phyloP scores from a whole-genome alignment of 1,140 invertebrate species.

The Papilio polytes region DNA sequence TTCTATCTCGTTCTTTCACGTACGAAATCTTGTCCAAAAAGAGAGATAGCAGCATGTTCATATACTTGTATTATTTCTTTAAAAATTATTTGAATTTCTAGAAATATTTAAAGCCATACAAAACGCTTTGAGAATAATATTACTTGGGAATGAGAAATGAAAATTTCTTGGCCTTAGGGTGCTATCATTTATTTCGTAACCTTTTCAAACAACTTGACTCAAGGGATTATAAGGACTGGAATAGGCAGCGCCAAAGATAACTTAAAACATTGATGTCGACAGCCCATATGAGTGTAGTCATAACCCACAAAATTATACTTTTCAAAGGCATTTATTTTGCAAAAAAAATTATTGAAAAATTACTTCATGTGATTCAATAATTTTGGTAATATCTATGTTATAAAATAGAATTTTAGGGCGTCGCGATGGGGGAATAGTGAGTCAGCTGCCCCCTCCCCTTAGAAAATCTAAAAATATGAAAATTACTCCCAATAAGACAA shows the following conservation, averaged over 20 bases:
- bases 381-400: too few species aligned
- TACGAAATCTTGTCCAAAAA: too few species aligned
- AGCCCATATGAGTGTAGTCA: background rate
- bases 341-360: too few species aligned
- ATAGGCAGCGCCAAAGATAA: background rate
- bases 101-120: slow-evolving; percentile 1
- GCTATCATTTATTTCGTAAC: slow-evolving; percentile 32
- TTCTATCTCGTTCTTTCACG: too few species aligned
- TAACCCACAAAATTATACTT: background rate
- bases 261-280: slow-evolving; percentile 6
- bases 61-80: too few species aligned
- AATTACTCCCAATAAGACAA: too few species aligned
- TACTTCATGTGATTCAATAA: too few species aligned
- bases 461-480: too few species aligned
- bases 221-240: slow-evolving; percentile 29
- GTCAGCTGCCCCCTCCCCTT: too few species aligned
- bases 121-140: slow-evolving; percentile 7
- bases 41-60: too few species aligned
- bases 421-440: too few species aligned
- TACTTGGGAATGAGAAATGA: background rate
- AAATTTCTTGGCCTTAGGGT: slow-evolving; percentile 21
- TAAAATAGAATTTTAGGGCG: too few species aligned
- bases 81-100: background rate
- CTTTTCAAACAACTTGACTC: slow-evolving; percentile 24
- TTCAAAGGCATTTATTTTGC: background rate